Percentiles rank a stretch among this genome's conserved stretches.
phyloP scores from a whole-genome alignment of 1,140 invertebrate species.

The Habropoda laboriosa region DNA sequence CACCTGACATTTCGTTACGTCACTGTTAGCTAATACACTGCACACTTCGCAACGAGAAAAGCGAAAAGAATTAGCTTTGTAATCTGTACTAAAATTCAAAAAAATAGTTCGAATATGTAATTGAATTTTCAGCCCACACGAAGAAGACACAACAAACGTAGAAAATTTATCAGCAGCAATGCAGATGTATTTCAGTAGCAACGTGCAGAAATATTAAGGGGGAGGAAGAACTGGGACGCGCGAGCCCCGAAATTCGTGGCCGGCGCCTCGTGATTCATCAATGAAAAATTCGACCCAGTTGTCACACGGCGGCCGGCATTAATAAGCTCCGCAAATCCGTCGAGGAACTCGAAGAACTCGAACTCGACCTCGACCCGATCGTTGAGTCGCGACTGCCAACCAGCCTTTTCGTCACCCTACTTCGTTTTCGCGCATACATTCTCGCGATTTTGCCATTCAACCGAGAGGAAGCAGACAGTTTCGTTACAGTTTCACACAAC shows the following conservation, averaged over 20 bases:
- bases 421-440: neutral
- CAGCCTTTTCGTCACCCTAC: constrained; percentile 5
- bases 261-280: constrained; percentile 62
- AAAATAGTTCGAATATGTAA: too few species aligned
- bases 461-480: neutral
- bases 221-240: constrained; percentile 44
- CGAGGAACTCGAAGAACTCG: constrained; percentile 36
- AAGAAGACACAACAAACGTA: neutral
- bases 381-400: constrained; percentile 11
- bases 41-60: too few species aligned
- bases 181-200: constrained; percentile 45
- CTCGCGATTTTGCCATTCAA: neutral
- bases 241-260: constrained; percentile 44
- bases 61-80: too few species aligned
- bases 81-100: too few species aligned
- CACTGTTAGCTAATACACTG: too few species aligned
- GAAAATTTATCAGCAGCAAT: constrained; percentile 32
- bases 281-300: constrained; percentile 66
- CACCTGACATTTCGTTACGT: too few species aligned
- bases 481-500: too few species aligned
- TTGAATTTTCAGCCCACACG: too few species aligned
- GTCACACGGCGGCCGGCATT: constrained; percentile 48
- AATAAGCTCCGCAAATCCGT: constrained; percentile 50
- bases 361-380: constrained; percentile 57
- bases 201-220: neutral